Conservation (phyloP, 2,113 vertebrate genomes). For the Melierax canorus region DNA sequence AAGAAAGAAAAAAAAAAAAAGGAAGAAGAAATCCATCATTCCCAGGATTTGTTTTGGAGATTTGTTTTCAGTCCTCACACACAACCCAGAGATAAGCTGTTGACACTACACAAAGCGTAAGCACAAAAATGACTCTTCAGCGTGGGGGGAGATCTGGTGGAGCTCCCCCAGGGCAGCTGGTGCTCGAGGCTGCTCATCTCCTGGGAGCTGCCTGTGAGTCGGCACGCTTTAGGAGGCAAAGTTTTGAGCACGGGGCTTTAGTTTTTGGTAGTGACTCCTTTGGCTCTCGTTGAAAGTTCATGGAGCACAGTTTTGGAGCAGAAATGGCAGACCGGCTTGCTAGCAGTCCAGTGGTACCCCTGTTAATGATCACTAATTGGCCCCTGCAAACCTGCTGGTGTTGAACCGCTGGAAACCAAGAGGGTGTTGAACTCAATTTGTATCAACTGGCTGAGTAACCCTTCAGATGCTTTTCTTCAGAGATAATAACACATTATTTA, state of each 20-base stretch:
- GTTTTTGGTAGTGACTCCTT: not conserved
- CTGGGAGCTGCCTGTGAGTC: no score
- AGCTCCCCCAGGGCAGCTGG: not conserved
- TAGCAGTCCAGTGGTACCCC: not conserved
- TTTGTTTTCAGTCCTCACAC: constrained; percentile 37
- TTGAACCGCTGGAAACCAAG: not conserved
- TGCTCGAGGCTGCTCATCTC: not conserved
- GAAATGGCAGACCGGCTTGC: not conserved
- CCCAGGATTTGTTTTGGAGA: constrained; percentile 10
- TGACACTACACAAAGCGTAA: constrained; percentile 48
- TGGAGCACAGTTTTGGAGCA: not conserved
- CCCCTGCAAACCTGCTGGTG: not conserved
- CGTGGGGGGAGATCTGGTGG: not conserved
- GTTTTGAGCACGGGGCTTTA: not conserved
- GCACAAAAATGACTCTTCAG: constrained; percentile 51
- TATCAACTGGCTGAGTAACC: not conserved
- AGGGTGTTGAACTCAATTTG: not conserved
- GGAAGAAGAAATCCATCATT: not conserved
- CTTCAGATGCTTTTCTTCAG: not conserved
- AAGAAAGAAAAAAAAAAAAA: no score
- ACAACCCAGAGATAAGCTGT: constrained; percentile 33
- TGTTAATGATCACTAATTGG: not conserved
- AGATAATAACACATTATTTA: not conserved
- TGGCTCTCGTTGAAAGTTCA: not conserved
- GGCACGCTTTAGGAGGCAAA: not conserved